Base-by-base conservation (phyloP, 64 coral and sea anemone genomes). In the Actinia tenebrosa region DNA sequence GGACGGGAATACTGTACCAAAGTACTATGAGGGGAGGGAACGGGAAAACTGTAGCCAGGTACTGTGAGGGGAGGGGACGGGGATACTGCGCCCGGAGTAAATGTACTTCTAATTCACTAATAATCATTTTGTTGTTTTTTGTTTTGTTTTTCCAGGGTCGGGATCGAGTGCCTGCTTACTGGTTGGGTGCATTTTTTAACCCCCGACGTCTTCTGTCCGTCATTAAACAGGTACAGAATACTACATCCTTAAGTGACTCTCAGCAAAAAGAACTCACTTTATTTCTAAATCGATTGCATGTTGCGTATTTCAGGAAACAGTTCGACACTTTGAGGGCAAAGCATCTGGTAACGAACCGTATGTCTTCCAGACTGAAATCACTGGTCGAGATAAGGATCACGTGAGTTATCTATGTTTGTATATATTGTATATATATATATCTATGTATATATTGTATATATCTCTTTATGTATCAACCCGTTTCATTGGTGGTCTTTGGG, bases 101-200 rank as follows among this genome's bases (percentile, higher is more conserved):
- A 16, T 17, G 2, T 1, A 69, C 54, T 43, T 60, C 50, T 44
- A 59, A 27, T 60, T 25, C 16, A 47, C 0, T 87, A 7, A 64
- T 60, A 64, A 44, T 66, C 15, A 42, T 75, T 2, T 66, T 10
- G 15, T 50, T 88, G 56, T 10, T 1, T 26, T 75, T n/a, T n/a
- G n/a, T n/a, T n/a, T n/a, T n/a, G n/a, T n/a, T 30, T 42, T 43
- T 18, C 47, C 56, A 98, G 96, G 96, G 96, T 86, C 96, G 96
- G 59, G 96, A 98, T 80, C 93, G 91, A 58, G 88, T 98, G 26
- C 96, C 96, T 26, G 96, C 96, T 0, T 98, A 98, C 77, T 98
- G 96, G 96, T 68, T 98, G n/a, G 96, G 92, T 15, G 96, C 96
- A 7, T 98, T 98, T 56, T 98, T 98, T 55, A 94, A 98, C 79